Base-by-base conservation (phyloP, 2,888 invertebrate species). In the Stratiomys singularior region DNA sequence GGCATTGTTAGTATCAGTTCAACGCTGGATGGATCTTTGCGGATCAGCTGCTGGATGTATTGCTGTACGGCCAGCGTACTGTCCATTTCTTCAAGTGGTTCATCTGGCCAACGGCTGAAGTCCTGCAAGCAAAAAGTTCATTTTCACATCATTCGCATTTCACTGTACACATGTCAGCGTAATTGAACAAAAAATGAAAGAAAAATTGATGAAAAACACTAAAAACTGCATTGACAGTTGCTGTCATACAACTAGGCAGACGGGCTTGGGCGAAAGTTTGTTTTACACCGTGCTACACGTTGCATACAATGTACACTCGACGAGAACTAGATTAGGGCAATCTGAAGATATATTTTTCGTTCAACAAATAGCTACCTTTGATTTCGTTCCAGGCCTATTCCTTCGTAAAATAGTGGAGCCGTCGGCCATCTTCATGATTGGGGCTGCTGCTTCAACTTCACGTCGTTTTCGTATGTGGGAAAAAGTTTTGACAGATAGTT, bases 21-120 rank as follows among this genome's bases (percentile, higher is more conserved):
- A 79, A 99, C 94, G 88, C 97, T 96, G 11, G 94, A 92, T 28
- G 97, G 96, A 87, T 99, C 97, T 81, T 93, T 92, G 81, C 97
- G 91, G 82, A 99, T 99, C 81, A 96, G 93, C 88, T 99, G 99
- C 87, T 99, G 99, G 84, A 99, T 99, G 86, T 96, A 99, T 86
- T 99, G 99, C 86, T 99, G 99, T 72, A 99, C 98, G 82, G 98
- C 98, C 78, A 99, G 89, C 25, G 98, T 98, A 86, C 97, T 98
- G 87, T 99, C 99, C 99, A 99, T 99, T 89, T 99, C 98, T 86
- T 99, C 99, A 86, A 99, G 97, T 0, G 95, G 93, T 88, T 98
- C 96, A 90, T 98, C 98, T 47, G 97, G 96, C 99, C 99, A 99
- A 81, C 93, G 94, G 85, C 96, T 95, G 89, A 98, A 99, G 85